A percentile compares a stretch with the other conserved stretches of the same genome.
phyloP scores from a whole-genome alignment of 2,888 invertebrate genomes.

The Cylloceria caligata region DNA sequence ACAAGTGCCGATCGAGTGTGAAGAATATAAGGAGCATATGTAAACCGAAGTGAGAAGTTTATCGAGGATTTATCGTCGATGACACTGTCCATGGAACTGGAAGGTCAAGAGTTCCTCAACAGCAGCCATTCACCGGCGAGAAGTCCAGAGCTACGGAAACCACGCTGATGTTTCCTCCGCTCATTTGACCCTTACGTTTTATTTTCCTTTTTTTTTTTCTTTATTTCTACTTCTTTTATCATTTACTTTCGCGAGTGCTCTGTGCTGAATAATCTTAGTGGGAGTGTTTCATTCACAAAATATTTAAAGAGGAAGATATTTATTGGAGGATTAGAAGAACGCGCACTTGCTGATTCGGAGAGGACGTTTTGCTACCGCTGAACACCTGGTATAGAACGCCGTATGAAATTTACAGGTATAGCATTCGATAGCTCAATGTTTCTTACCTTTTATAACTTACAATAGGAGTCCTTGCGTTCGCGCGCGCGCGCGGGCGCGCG shows the following conservation, averaged over 20 bases:
- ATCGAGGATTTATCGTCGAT: neutral
- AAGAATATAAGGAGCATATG: neutral
- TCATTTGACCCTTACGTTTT: conserved; percentile 19
- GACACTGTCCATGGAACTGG: conserved; percentile 7
- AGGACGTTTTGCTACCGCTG: conserved; percentile 11
- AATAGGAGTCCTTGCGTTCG: neutral
- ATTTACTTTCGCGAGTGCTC: neutral
- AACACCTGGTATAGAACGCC: conserved; percentile 7
- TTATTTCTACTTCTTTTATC: neutral
- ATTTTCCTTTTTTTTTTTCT: neutral
- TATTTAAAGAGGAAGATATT: conserved; percentile 1
- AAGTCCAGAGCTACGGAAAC: neutral
- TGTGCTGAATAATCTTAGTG: conserved; percentile 4
- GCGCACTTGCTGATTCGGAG: neutral
- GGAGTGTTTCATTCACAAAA: neutral
- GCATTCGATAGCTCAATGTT: neutral
- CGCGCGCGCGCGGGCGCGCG: neutral
- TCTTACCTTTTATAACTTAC: conserved; percentile 4
- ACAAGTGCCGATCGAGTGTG: conserved; percentile 60
- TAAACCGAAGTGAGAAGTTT: neutral
- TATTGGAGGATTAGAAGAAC: conserved; percentile 22
- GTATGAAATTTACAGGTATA: conserved; percentile 47
- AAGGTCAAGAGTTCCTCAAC: conserved; percentile 1
- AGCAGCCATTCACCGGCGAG: conserved; percentile 4
- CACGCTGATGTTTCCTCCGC: conserved; percentile 31